These are phyloP conservation scores for Amblyopsis rosae DNA, from an alignment of 2,113 vertebrate species.

Conservation along the genomic window DNA sequence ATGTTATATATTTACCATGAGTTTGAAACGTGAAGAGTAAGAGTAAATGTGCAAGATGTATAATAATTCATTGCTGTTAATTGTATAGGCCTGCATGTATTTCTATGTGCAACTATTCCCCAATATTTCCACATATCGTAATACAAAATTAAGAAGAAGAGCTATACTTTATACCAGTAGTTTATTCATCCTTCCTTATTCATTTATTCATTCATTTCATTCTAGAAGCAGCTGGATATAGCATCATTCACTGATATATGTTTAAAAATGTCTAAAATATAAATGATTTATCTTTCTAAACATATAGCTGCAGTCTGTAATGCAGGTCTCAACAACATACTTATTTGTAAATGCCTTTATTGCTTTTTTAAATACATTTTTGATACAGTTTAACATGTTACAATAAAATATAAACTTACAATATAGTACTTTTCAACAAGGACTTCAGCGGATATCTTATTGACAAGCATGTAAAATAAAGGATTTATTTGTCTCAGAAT, in stretches of 20 bases:
- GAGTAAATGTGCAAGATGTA: no score
- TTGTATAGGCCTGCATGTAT: no score
- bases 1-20: no score
- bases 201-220: not conserved
- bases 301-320: not conserved
- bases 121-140: not conserved
- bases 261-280: slow-evolving; percentile 15
- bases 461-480: slow-evolving; percentile 8
- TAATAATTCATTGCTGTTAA: no score
- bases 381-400: no score
- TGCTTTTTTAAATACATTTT: not conserved
- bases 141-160: not conserved
- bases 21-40: no score
- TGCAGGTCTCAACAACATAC: slow-evolving; percentile 2
- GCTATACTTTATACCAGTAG: no score
- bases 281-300: no score
- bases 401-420: no score
- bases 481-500: slow-evolving; percentile 13
- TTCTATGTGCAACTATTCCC: not conserved
- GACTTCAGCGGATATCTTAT: not conserved
- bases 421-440: not conserved
- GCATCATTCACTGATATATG: slow-evolving; percentile 18
- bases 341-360: slow-evolving; percentile 28
- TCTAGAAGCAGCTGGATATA: slow-evolving; percentile 5
- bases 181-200: not conserved